Conservation (phyloP, 2,797 vertebrate species). For the Acridotheres tristis region DNA sequence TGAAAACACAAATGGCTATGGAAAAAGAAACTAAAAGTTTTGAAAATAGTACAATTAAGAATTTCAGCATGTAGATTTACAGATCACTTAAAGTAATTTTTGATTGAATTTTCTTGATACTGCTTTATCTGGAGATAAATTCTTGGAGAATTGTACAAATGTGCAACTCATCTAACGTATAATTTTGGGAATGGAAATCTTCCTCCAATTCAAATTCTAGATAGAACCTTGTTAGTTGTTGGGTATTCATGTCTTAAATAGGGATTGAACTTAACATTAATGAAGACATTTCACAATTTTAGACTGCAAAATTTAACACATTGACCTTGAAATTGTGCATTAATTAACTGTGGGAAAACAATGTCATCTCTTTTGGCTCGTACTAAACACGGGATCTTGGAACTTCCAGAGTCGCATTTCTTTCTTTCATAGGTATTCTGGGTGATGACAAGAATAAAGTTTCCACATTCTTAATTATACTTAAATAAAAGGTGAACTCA, state of each 20-base stretch:
- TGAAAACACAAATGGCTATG: fast-evolving
- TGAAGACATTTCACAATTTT: not conserved
- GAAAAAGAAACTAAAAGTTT: not conserved
- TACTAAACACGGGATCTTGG: not conserved
- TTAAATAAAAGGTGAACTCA: not conserved
- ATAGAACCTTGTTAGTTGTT: not conserved
- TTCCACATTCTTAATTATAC: not conserved
- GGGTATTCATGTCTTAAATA: not conserved
- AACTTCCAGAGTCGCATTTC: not conserved
- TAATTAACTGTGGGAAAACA: not conserved
- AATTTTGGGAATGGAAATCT: not conserved
- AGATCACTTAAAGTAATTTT: not conserved
- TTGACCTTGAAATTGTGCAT: not conserved
- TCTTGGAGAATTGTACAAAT: not conserved
- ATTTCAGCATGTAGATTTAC: not conserved
- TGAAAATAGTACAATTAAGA: not conserved
- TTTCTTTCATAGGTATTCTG: not conserved
- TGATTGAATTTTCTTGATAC: not conserved
- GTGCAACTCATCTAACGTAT: not conserved
- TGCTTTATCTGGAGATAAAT: not conserved
- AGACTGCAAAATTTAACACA: fast-evolving
- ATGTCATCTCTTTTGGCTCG: not conserved
- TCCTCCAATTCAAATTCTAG: not conserved
- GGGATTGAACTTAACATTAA: not conserved
- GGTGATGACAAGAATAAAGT: not conserved